phyloP scores from a whole-genome alignment of 2,113 vertebrate species.

The Pardalotus punctatus region DNA sequence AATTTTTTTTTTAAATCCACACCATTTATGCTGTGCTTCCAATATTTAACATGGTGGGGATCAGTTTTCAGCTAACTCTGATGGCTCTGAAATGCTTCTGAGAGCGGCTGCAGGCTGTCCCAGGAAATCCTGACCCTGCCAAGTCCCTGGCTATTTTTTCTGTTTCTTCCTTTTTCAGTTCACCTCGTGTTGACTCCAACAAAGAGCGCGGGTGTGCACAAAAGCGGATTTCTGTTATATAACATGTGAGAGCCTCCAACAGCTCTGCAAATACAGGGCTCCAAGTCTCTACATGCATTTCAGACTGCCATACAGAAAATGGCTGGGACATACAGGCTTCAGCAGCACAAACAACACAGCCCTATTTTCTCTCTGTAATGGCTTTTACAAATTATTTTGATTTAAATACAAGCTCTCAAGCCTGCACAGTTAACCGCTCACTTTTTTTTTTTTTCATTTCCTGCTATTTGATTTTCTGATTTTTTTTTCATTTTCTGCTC shows the following conservation, averaged over 20 bases:
- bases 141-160: neutral
- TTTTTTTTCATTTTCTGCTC: neutral
- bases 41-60: neutral
- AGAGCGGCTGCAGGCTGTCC: neutral
- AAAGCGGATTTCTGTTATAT: neutral
- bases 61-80: neutral
- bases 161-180: neutral
- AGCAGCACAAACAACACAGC: neutral
- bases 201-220: neutral
- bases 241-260: neutral
- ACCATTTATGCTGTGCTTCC: neutral
- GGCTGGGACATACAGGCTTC: neutral
- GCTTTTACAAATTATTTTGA: neutral
- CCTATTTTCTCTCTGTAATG: neutral
- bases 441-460: neutral
- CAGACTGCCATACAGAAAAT: neutral
- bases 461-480: neutral
- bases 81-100: neutral
- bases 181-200: neutral
- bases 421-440: neutral
- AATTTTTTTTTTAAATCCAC: neutral
- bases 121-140: neutral
- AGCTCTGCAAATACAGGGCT: neutral
- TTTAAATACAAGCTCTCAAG: neutral
- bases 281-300: neutral